phyloP scores from a whole-genome alignment of 2,797 vertebrate species.

The Podargus strigoides region DNA sequence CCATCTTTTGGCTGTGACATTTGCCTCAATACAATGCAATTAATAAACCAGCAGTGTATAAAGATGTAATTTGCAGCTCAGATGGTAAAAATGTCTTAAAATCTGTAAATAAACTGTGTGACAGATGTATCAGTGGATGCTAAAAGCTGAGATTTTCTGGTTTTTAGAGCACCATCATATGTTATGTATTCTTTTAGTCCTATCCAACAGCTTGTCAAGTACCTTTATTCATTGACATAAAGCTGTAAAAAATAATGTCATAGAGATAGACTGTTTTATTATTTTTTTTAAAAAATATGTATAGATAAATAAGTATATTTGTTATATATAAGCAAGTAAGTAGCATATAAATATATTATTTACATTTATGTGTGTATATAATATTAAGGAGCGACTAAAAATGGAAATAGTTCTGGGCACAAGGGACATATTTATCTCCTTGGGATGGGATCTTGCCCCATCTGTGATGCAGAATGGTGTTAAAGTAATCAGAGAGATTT shows the following conservation, averaged over 20 bases:
- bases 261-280: not conserved
- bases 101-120: not conserved
- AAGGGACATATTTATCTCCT: not conserved
- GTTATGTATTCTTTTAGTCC: not conserved
- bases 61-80: constrained; percentile 1
- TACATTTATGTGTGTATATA: not conserved
- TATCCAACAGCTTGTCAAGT: not conserved
- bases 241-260: not conserved
- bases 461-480: not conserved
- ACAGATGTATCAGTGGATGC: not conserved
- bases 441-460: not conserved
- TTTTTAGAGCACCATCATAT: not conserved
- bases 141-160: not conserved
- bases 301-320: not conserved
- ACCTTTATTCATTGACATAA: not conserved
- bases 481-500: not conserved
- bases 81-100: not conserved
- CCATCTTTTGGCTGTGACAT: not conserved
- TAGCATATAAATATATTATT: not conserved
- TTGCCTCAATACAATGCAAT: constrained; percentile 10
- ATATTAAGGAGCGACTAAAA: not conserved
- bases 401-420: not conserved
- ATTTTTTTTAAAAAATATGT: not conserved
- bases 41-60: constrained; percentile 24
- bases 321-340: not conserved